Percentiles rank a stretch among this genome's conserved stretches.
phyloP scores from a whole-genome alignment of 2,888 invertebrate genomes.

The Limnephilus rhombicus region DNA sequence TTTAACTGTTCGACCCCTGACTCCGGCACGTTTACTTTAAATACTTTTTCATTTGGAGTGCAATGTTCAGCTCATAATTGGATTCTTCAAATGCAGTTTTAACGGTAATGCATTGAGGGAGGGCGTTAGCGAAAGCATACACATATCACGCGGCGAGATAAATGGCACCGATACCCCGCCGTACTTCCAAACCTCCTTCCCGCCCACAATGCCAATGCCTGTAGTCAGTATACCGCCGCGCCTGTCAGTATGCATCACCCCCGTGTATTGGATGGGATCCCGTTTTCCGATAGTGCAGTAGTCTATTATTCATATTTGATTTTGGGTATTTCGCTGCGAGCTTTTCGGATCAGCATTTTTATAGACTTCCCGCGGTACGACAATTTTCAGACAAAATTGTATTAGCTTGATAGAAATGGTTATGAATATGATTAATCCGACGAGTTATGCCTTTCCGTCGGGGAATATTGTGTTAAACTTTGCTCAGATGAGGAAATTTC shows the following conservation, averaged over 20 bases:
- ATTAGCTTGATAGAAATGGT: conserved; percentile 20
- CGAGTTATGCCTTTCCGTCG: conserved; percentile 16
- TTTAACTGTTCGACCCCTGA: background rate
- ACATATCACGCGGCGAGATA: conserved; percentile 13
- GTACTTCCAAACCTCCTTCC: background rate
- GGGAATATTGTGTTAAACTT: conserved; percentile 24
- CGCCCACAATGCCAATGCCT: background rate
- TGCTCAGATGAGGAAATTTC: background rate
- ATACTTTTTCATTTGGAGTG: background rate
- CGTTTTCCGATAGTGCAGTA: background rate
- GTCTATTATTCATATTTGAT: conserved; percentile 21
- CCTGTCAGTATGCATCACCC: background rate
- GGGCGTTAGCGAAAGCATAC: background rate
- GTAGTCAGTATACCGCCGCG: background rate
- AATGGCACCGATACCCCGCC: background rate
- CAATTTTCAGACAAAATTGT: conserved; percentile 19
- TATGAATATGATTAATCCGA: conserved; percentile 40
- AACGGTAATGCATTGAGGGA: background rate
- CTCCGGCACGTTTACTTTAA: background rate
- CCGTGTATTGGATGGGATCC: background rate
- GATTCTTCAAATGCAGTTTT: background rate
- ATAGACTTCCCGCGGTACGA: conserved; percentile 1
- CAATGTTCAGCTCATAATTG: background rate
- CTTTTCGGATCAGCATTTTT: conserved; percentile 41
- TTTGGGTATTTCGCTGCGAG: conserved; percentile 15